Conservation (phyloP, 2,797 vertebrate species). For the Etheostoma perlongum region DNA sequence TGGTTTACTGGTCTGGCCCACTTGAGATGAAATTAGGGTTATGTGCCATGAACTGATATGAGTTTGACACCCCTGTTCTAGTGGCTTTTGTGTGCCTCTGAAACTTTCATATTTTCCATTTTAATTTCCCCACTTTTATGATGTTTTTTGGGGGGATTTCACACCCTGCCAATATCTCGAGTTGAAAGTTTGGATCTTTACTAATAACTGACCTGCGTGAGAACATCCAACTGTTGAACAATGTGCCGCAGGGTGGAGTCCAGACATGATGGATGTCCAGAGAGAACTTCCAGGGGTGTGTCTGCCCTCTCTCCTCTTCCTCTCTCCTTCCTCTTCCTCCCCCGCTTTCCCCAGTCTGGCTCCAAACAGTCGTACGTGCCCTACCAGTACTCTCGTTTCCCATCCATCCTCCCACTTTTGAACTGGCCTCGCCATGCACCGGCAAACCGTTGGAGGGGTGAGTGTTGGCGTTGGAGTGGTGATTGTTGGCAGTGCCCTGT, state of each 20-base stretch:
- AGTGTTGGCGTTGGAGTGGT: slow-evolving; percentile 26
- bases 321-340: slow-evolving; percentile 45
- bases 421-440: slow-evolving; percentile 38
- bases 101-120: neutral
- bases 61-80: no score
- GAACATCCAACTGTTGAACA: slow-evolving; percentile 90
- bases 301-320: slow-evolving; percentile 66
- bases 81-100: accelerated
- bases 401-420: slow-evolving; percentile 52
- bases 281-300: slow-evolving; percentile 64
- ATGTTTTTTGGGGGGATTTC: neutral
- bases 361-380: slow-evolving; percentile 3
- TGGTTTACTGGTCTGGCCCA: no score
- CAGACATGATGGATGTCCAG: slow-evolving; percentile 75
- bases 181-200: neutral
- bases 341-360: slow-evolving; percentile 1
- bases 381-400: slow-evolving; percentile 18
- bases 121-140: neutral
- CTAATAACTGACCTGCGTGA: slow-evolving; percentile 88
- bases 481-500: slow-evolving; percentile 7
- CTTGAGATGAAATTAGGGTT: no score
- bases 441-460: slow-evolving; percentile 41
- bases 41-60: no score
- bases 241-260: slow-evolving; percentile 87
- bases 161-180: neutral